Base-by-base conservation (phyloP, 92 coral and sea anemone genomes). In the Zoanthus sansibaricus region DNA sequence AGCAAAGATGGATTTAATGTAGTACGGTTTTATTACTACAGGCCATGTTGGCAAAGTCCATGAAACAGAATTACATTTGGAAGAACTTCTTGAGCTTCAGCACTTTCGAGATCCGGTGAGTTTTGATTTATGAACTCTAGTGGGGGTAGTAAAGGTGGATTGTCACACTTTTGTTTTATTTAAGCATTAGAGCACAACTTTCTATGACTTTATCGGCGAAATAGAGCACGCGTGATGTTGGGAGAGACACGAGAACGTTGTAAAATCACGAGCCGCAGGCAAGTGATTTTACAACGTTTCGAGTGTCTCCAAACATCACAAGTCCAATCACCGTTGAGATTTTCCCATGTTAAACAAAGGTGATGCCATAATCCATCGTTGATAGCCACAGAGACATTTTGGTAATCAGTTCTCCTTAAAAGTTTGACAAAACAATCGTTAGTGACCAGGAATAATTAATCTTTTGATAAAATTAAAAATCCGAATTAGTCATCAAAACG, bases 71-170 rank as follows among this genome's bases (percentile, higher is more conserved):
- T 77, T 96, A 71, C 93, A 88, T 64, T 86, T 96, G 59, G 99
- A 96, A 85, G 99, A 96, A 79, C 91, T 96, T 25, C 89, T 96
- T 17, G 98, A 96, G 75, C 86, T 93, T 17, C 99, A 94, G 86
- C 98, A 94, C 71, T 92, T 90, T 72, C 89, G 94, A 68, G 95
- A 96, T 67, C 93, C 96, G 90, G 99, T 96, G 72, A 93, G 99
- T 30, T 42, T 55, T 14, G 31, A 16, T 5, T 4, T 16, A 12
- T 78, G 49, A 14, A 86, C 3, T 67, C 1, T 75, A 14, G 33
- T 69, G 54, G 86, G 52, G 16, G n/a, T 9, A 33, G 14, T 67
- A 20, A 71, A 48, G 48, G n/a, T 75, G 72, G 42, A 7, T 33
- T 18, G 86, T 75, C 51, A 30, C 17, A 15, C 3, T 33, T 33